phyloP scores from a whole-genome alignment of 2,888 invertebrate genomes.

The Napeogenes inachia region DNA sequence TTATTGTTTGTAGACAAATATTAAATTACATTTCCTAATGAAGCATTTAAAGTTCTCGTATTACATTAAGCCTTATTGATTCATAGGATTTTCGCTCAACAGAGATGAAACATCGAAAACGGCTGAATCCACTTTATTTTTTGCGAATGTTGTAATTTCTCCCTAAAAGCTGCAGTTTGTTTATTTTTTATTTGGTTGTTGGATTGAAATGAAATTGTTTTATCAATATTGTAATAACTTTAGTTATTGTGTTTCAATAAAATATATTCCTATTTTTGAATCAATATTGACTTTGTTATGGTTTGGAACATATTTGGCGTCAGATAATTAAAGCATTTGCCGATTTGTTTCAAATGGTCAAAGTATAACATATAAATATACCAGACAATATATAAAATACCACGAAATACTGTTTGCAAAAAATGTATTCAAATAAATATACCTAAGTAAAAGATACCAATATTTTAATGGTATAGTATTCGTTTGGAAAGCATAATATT shows the following conservation, averaged over 20 bases:
- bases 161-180: slow-evolving; percentile 48
- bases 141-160: slow-evolving; percentile 45
- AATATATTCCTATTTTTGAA: not conserved
- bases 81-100: slow-evolving; percentile 24
- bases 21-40: slow-evolving; percentile 1
- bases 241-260: slow-evolving; percentile 2
- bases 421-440: slow-evolving; percentile 7
- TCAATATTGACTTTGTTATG: not conserved
- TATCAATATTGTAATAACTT: slow-evolving; percentile 6
- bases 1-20: not conserved
- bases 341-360: too few relatives aligned
- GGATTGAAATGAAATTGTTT: slow-evolving; percentile 11
- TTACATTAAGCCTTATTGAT: slow-evolving; percentile 15
- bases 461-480: slow-evolving; percentile 17
- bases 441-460: too few relatives aligned
- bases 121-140: slow-evolving; percentile 33
- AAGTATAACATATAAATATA: not conserved
- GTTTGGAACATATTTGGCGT: not conserved
- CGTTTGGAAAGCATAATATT: slow-evolving; percentile 15
- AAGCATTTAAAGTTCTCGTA: slow-evolving; percentile 2
- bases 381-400: not conserved
- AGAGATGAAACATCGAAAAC: slow-evolving; percentile 27
- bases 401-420: not conserved
- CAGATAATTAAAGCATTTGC: not conserved
- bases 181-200: slow-evolving; percentile 38